Percentiles rank a stretch among this genome's conserved stretches.
Conservation (phyloP, 2,888 invertebrate species). For the Artemia sinica region DNA sequence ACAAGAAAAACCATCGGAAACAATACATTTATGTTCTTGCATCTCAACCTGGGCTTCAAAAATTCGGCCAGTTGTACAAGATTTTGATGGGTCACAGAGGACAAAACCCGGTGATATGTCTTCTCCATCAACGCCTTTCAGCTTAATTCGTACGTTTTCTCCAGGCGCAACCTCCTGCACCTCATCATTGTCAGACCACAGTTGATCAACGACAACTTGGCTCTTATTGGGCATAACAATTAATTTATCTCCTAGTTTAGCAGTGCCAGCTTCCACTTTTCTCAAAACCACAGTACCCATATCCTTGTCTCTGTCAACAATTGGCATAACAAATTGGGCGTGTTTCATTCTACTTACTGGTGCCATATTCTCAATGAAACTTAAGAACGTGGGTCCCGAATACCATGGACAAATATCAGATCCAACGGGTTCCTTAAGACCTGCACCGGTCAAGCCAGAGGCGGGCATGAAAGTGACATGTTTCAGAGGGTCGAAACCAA, state of each 20-base stretch:
- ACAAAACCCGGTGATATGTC: slow-evolving; percentile 97
- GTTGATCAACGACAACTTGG: slow-evolving; percentile 79
- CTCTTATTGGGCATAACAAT: slow-evolving; percentile 96
- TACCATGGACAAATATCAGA: slow-evolving; percentile 69
- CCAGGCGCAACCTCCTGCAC: slow-evolving; percentile 82
- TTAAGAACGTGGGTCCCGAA: slow-evolving; percentile 79
- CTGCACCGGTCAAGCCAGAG: slow-evolving; percentile 89
- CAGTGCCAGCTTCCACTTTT: slow-evolving; percentile 90
- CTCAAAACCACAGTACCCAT: slow-evolving; percentile 99
- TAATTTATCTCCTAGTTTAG: slow-evolving; percentile 74
- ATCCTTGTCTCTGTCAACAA: slow-evolving; percentile 97
- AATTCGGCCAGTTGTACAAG: slow-evolving; percentile 76
- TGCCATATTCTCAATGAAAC: slow-evolving; percentile 84
- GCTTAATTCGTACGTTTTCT: slow-evolving; percentile 95
- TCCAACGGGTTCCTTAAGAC: slow-evolving; percentile 63
- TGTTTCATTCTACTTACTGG: slow-evolving; percentile 76
- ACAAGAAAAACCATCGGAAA: slow-evolving; percentile 96
- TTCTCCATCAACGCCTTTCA: slow-evolving; percentile 97
- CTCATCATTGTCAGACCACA: slow-evolving; percentile 96
- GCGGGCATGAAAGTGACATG: slow-evolving; percentile 95
- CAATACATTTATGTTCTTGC: slow-evolving; percentile 97
- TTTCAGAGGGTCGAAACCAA: slow-evolving; percentile 91
- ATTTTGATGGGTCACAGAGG: slow-evolving; percentile 75
- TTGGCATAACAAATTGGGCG: slow-evolving; percentile 92
- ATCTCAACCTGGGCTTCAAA: slow-evolving; percentile 95